phyloP scores from a whole-genome alignment of 2,888 invertebrate species.

The Gibbula magus region DNA sequence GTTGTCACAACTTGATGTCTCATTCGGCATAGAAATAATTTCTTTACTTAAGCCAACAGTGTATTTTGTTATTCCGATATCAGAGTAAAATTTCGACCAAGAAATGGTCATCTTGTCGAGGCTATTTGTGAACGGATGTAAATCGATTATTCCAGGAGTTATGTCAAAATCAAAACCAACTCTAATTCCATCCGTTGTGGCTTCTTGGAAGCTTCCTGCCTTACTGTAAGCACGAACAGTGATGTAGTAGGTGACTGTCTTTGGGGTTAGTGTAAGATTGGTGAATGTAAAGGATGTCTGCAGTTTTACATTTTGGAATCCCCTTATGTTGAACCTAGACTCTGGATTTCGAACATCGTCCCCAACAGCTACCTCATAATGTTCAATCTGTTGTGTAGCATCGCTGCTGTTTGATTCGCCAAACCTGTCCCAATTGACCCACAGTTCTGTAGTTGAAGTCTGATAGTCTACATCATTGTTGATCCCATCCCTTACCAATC shows the following conservation, averaged over 20 bases:
- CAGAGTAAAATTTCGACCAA: constrained; percentile 39
- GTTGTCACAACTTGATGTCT: constrained; percentile 15
- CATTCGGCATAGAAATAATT: not conserved
- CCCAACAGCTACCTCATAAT: constrained; percentile 39
- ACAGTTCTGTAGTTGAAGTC: constrained; percentile 27
- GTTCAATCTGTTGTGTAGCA: constrained; percentile 34
- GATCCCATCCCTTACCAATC: constrained; percentile 39
- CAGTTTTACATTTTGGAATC: constrained; percentile 35
- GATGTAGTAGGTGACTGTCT: constrained; percentile 38
- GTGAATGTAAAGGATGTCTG: constrained; percentile 32
- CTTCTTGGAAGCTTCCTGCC: constrained; percentile 40
- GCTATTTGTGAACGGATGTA: not conserved
- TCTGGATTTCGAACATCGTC: constrained; percentile 24
- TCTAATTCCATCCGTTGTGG: constrained; percentile 42
- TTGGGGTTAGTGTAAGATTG: constrained; percentile 35
- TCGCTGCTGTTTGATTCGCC: constrained; percentile 32
- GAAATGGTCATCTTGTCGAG: constrained; percentile 23
- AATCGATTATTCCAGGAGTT: constrained; percentile 23
- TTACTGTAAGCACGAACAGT: constrained; percentile 46
- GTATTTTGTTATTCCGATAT: constrained; percentile 34
- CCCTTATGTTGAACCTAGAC: constrained; percentile 34
- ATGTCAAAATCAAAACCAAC: constrained; percentile 33
- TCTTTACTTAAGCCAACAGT: constrained; percentile 29
- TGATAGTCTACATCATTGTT: constrained; percentile 43
- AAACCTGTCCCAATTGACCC: constrained; percentile 48